Percentiles rank a stretch among this genome's conserved stretches.
These are phyloP conservation scores for Hiodon tergisus DNA, from an alignment of 2,113 vertebrate species.

Conservation along the genomic window DNA sequence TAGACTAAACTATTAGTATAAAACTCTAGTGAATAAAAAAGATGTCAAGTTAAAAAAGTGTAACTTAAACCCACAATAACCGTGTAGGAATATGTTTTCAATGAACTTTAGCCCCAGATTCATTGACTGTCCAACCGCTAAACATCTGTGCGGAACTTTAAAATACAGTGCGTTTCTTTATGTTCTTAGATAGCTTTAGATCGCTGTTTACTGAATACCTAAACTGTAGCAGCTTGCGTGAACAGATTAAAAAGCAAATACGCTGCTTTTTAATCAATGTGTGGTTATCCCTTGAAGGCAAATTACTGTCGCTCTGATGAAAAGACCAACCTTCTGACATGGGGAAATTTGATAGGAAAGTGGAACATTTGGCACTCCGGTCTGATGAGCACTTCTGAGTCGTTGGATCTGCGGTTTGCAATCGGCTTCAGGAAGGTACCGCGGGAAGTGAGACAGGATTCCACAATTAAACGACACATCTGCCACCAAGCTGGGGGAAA, in stretches of 20 bases:
- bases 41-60: too few relatives aligned
- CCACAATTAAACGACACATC: slow-evolving; percentile 90
- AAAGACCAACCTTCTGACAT: slow-evolving; percentile 68
- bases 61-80: neutral
- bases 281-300: slow-evolving; percentile 34
- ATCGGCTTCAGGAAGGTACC: slow-evolving; percentile 83
- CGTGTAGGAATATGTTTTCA: neutral
- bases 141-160: neutral
- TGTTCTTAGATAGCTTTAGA: neutral
- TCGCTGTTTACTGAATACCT: slow-evolving; percentile 23
- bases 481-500: slow-evolving; percentile 75
- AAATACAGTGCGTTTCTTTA: slow-evolving; percentile 24
- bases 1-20: neutral
- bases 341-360: slow-evolving; percentile 74
- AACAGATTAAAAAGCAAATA: slow-evolving; percentile 34
- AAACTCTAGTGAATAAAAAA: neutral
- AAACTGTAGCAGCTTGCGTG: slow-evolving; percentile 25
- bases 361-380: slow-evolving; percentile 73
- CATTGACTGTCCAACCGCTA: neutral
- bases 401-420: slow-evolving; percentile 76
- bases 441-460: slow-evolving; percentile 85
- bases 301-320: slow-evolving; percentile 34
- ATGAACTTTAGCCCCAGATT: too few relatives aligned
- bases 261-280: slow-evolving; percentile 39
- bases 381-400: slow-evolving; percentile 66